A percentile compares a stretch with the other conserved stretches of the same genome.
These are phyloP conservation scores for Tympanoctomys barrerae DNA, from an alignment of 2,797 vertebrate genomes.

Conservation along the genomic window DNA sequence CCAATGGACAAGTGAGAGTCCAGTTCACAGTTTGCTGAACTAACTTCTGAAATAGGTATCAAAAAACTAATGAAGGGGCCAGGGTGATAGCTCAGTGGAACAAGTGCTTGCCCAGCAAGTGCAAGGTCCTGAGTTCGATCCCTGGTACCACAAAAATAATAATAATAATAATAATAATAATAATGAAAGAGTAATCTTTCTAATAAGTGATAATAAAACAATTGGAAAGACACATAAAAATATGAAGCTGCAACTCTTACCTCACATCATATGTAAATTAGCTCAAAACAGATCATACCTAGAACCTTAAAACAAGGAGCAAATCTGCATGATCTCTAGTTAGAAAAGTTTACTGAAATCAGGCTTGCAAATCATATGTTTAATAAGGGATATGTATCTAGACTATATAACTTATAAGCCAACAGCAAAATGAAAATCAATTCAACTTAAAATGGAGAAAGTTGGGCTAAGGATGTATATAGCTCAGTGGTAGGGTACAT, in stretches of 20 bases:
- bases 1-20: neutral
- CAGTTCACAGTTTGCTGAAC: neutral
- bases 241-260: neutral
- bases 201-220: conserved; percentile 3
- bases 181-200: neutral
- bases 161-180: neutral
- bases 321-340: conserved; percentile 2
- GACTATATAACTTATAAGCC: conserved; percentile 15
- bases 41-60: conserved; percentile 48
- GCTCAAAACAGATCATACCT: neutral
- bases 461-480: neutral
- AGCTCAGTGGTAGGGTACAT: neutral
- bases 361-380: neutral
- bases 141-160: too few species aligned
- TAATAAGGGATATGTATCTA: neutral
- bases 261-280: neutral
- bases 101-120: too few species aligned
- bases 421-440: conserved; percentile 25
- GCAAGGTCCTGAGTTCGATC: too few species aligned
- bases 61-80: neutral
- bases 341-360: neutral
- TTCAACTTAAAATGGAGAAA: neutral
- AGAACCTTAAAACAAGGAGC: neutral
- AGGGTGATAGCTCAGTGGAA: too few species aligned
- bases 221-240: neutral